A percentile compares a stretch with the other conserved stretches of the same genome.
Evolutionary conservation across 2,113 vertebrate genomes (phyloP).

Genomic region (Stigmatopora argus): DNA sequence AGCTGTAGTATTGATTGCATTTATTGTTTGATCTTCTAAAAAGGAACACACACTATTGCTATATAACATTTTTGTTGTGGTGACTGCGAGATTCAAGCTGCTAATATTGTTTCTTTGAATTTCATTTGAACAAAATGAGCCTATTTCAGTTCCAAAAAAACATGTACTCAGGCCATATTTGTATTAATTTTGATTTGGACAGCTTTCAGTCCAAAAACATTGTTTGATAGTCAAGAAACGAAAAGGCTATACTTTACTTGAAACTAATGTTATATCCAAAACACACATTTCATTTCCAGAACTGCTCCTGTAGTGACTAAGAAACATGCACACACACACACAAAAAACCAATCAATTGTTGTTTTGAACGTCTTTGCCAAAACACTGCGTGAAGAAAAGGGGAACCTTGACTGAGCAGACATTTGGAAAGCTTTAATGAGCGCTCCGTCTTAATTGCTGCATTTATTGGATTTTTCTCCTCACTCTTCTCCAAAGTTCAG

Average conservation of each 20-base stretch:
- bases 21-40: not conserved
- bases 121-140: too few species aligned
- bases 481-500: conserved; percentile 31
- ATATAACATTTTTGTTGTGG: too few species aligned
- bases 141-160: too few species aligned
- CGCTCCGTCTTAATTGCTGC: conserved; percentile 33
- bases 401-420: conserved; percentile 1
- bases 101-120: too few species aligned
- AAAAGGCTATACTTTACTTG: not conserved
- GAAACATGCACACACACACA: not conserved
- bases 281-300: not conserved
- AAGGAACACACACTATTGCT: not conserved
- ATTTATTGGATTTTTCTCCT: conserved; percentile 25
- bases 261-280: not conserved
- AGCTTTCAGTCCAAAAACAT: too few species aligned
- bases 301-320: not conserved
- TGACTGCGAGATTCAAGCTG: too few species aligned
- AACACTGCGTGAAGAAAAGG: not conserved
- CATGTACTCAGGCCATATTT: too few species aligned
- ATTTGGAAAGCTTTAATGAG: conserved; percentile 42
- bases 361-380: not conserved
- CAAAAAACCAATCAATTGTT: not conserved
- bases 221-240: too few species aligned
- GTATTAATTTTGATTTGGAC: too few species aligned
- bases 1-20: not conserved